phyloP scores from a whole-genome alignment of 2,113 vertebrate species.

The Bos javanicus region DNA sequence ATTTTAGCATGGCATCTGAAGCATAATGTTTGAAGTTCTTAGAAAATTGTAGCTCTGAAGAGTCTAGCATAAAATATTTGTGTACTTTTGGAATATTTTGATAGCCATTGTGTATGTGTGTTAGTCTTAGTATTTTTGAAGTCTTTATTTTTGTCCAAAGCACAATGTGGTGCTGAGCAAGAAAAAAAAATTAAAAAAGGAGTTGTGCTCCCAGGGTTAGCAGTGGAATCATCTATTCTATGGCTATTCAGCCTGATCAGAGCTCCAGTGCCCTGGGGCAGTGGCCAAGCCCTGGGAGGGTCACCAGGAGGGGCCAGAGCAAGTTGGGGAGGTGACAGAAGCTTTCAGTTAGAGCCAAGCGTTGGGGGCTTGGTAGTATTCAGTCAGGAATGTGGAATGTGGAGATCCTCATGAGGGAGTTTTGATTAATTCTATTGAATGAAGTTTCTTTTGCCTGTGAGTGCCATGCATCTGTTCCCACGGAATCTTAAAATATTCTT shows the following conservation, averaged over 20 bases:
- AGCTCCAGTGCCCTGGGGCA: not conserved
- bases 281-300: constrained; percentile 29
- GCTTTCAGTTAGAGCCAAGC: constrained; percentile 47
- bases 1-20: constrained; percentile 13
- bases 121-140: constrained; percentile 39
- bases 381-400: constrained; percentile 27
- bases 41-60: not conserved
- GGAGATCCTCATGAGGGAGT: constrained; percentile 38
- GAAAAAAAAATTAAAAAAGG: not conserved
- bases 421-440: constrained; percentile 65
- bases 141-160: constrained; percentile 28
- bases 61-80: constrained; percentile 19
- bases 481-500: not conserved
- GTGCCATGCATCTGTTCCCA: constrained; percentile 53
- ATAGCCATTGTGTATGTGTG: constrained; percentile 9
- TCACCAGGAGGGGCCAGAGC: not conserved
- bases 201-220: constrained; percentile 40
- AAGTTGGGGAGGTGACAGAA: not conserved
- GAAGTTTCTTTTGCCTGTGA: constrained; percentile 42
- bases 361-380: not conserved
- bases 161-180: constrained; percentile 16
- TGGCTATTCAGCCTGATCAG: constrained; percentile 35
- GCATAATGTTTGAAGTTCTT: not conserved
- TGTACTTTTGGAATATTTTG: constrained; percentile 13
- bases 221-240: not conserved